Percentiles rank a stretch among this genome's conserved stretches.
Evolutionary conservation across 1,140 invertebrate genomes (phyloP).

Genomic region (Lordiphosa clarofinis): DNA sequence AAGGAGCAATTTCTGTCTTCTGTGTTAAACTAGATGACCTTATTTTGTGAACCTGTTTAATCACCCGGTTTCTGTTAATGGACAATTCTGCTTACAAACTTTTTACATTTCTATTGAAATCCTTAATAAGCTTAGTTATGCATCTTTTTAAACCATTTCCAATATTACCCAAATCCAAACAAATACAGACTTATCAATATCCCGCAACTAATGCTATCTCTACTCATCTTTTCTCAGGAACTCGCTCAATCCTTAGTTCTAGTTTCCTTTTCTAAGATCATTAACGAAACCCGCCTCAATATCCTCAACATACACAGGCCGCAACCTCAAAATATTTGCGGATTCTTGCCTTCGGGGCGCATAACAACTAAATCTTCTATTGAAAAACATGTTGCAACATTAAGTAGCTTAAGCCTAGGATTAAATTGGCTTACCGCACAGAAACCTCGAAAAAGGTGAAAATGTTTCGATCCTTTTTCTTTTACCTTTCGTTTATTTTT

Average conservation of each 20-base stretch:
- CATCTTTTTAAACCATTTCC: too few relatives aligned
- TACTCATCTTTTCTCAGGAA: constrained; percentile 28
- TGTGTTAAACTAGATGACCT: too few relatives aligned
- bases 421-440: constrained; percentile 60
- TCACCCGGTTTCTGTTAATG: too few relatives aligned
- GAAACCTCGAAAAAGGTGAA: constrained; percentile 46
- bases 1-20: too few relatives aligned
- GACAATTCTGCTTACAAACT: too few relatives aligned
- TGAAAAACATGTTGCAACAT: constrained; percentile 62
- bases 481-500: constrained; percentile 15
- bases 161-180: too few relatives aligned
- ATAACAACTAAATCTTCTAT: constrained; percentile 44
- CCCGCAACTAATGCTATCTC: too few relatives aligned
- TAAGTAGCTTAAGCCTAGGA: constrained; percentile 59
- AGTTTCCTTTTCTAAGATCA: constrained; percentile 41
- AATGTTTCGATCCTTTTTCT: constrained; percentile 57
- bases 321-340: constrained; percentile 58
- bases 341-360: constrained; percentile 10
- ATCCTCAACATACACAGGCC: constrained; percentile 37
- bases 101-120: too few relatives aligned
- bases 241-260: constrained; percentile 9
- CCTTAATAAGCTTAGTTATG: too few relatives aligned
- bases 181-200: too few relatives aligned
- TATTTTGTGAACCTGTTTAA: too few relatives aligned
- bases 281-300: constrained; percentile 42